Conservation (phyloP, 35 echinoderm and acorn worm species). For the Hemicentrotus pulcherrimus region DNA sequence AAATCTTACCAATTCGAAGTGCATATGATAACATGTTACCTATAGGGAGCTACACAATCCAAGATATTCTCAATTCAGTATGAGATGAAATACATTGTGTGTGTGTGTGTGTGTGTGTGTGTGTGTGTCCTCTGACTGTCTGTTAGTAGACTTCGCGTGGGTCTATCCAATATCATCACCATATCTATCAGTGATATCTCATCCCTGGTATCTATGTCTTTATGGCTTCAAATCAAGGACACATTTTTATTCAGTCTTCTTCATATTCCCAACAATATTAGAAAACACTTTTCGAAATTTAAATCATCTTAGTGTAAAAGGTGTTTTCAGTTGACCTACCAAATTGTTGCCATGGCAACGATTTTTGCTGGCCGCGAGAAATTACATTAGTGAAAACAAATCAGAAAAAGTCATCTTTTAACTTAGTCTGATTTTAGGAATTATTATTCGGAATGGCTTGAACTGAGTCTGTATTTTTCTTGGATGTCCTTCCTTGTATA, state of each 20-base stretch:
- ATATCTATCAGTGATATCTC: background rate
- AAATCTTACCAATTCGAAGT: too few relatives aligned
- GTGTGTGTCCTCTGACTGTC: background rate
- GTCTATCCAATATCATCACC: background rate
- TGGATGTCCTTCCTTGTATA: background rate
- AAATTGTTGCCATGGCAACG: background rate
- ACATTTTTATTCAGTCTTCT: background rate
- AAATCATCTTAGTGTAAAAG: too few relatives aligned
- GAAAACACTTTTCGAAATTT: too few relatives aligned
- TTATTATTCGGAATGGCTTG: background rate
- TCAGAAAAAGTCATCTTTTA: background rate
- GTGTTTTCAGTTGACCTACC: too few relatives aligned
- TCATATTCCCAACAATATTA: background rate
- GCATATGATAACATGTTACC: too few relatives aligned
- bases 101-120: background rate
- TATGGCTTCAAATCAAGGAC: background rate
- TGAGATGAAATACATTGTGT: too few relatives aligned
- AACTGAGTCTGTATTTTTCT: background rate
- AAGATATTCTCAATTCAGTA: too few relatives aligned
- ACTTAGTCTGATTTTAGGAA: background rate
- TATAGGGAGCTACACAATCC: too few relatives aligned
- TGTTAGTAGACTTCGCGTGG: background rate
- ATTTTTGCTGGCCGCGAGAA: background rate
- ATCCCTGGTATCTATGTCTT: slow-evolving; percentile 36
- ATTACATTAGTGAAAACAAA: background rate